phyloP scores from a whole-genome alignment of 2,797 vertebrate species.

The Agapornis canus region DNA sequence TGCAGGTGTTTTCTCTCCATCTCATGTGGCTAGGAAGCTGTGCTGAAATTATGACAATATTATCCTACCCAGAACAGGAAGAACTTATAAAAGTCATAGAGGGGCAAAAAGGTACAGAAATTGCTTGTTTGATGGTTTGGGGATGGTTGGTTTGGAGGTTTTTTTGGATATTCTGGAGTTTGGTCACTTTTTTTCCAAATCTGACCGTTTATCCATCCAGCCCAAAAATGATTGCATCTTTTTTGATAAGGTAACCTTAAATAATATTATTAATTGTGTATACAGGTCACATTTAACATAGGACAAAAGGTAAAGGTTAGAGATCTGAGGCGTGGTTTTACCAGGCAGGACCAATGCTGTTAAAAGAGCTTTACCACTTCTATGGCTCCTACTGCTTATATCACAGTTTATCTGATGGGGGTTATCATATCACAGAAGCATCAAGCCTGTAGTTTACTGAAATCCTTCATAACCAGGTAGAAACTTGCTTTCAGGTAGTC shows the following conservation, averaged over 20 bases:
- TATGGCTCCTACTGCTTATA: background rate
- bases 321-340: background rate
- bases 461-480: background rate
- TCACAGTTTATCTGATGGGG: background rate
- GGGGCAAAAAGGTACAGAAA: background rate
- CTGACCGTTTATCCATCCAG: background rate
- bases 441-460: background rate
- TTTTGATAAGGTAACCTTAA: background rate
- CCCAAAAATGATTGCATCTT: background rate
- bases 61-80: background rate
- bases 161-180: background rate
- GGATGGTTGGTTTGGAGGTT: accelerated
- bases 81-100: background rate
- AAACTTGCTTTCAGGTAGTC: background rate
- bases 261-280: background rate
- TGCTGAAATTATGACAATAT: background rate
- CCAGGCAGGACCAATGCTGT: background rate
- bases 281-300: background rate
- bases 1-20: background rate
- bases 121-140: background rate
- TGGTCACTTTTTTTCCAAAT: background rate
- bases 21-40: background rate
- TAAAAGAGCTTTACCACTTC: background rate
- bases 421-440: background rate
- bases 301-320: background rate